Conservation (phyloP, 2,888 invertebrate species). For the Emmelina monodactyla region DNA sequence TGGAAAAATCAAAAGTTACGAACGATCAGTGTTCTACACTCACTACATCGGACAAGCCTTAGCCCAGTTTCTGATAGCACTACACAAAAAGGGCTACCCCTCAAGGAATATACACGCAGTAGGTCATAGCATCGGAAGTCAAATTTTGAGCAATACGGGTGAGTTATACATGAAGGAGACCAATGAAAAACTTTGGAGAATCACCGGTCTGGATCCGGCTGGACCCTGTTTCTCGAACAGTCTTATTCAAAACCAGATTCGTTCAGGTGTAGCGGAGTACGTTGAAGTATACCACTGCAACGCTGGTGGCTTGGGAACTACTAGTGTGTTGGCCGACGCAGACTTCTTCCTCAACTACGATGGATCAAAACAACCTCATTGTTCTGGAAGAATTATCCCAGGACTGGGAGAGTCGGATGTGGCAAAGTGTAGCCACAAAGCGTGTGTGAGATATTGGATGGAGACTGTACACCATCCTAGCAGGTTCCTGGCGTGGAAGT, state of each 20-base stretch:
- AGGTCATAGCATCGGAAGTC: slow-evolving; percentile 50
- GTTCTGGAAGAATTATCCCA: slow-evolving; percentile 38
- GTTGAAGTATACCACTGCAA: slow-evolving; percentile 71
- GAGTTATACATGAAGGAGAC: slow-evolving; percentile 32
- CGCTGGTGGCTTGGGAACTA: slow-evolving; percentile 60
- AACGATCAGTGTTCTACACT: slow-evolving; percentile 36
- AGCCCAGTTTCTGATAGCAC: slow-evolving; percentile 33
- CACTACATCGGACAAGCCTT: slow-evolving; percentile 41
- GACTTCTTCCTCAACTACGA: slow-evolving; percentile 69
- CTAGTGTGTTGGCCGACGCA: slow-evolving; percentile 56
- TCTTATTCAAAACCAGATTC: slow-evolving; percentile 47
- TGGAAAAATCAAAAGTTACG: slow-evolving; percentile 41
- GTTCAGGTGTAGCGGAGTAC: slow-evolving; percentile 61
- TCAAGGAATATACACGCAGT: slow-evolving; percentile 44
- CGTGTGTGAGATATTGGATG: slow-evolving; percentile 42
- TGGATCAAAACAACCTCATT: slow-evolving; percentile 64
- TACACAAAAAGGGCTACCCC: slow-evolving; percentile 32
- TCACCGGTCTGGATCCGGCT: slow-evolving; percentile 52
- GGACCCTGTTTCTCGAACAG: slow-evolving; percentile 55
- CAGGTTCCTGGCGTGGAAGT: slow-evolving; percentile 42
- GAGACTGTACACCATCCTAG: slow-evolving; percentile 35
- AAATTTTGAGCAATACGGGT: slow-evolving; percentile 42
- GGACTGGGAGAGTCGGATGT: slow-evolving; percentile 42
- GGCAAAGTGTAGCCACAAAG: slow-evolving; percentile 51
- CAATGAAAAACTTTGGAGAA: slow-evolving; percentile 36